These are phyloP conservation scores for Turritopsis dohrnii DNA, from an alignment of 30 jellyfish, hydroid and myxozoan genomes.

Conservation along the genomic window DNA sequence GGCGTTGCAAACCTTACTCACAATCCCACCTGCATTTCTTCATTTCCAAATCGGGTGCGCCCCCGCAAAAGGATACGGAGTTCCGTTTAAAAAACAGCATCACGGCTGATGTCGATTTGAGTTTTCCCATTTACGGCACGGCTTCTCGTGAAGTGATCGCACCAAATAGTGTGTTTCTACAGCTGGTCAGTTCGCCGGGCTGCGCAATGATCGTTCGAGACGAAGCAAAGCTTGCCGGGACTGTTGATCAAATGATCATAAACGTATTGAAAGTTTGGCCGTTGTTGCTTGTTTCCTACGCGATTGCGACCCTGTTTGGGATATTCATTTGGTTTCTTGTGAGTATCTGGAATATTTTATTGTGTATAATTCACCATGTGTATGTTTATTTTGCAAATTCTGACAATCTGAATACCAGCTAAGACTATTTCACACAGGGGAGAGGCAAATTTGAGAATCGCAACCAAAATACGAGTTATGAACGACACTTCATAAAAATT, in stretches of 20 bases:
- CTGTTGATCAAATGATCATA: constrained; percentile 4
- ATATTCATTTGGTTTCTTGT: constrained; percentile 13
- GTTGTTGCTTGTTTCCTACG: constrained; percentile 14
- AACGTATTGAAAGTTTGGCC: constrained; percentile 31
- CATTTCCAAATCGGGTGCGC: constrained; percentile 20
- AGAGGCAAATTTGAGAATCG: too few species aligned
- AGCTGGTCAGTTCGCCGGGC: constrained; percentile 23
- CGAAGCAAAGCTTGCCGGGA: background rate
- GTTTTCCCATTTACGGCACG: constrained; percentile 37
- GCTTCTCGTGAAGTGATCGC: constrained; percentile 9
- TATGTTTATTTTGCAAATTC: too few species aligned
- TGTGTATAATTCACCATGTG: too few species aligned
- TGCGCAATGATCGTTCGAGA: constrained; percentile 14
- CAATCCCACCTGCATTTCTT: constrained; percentile 22
- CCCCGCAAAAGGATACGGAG: constrained; percentile 30
- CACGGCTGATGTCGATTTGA: constrained; percentile 11
- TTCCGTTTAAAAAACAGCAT: constrained; percentile 22
- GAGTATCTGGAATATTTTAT: too few species aligned
- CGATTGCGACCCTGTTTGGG: constrained; percentile 28
- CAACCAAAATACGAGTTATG: too few species aligned
- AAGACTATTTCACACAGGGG: too few species aligned
- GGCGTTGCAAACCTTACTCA: constrained; percentile 22
- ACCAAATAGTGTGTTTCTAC: constrained; percentile 6
- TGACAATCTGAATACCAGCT: too few species aligned
- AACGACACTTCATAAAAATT: too few species aligned